A percentile compares a stretch with the other conserved stretches of the same genome.
Conservation (phyloP, 1,140 invertebrate species). For the Melitaea cinxia region DNA sequence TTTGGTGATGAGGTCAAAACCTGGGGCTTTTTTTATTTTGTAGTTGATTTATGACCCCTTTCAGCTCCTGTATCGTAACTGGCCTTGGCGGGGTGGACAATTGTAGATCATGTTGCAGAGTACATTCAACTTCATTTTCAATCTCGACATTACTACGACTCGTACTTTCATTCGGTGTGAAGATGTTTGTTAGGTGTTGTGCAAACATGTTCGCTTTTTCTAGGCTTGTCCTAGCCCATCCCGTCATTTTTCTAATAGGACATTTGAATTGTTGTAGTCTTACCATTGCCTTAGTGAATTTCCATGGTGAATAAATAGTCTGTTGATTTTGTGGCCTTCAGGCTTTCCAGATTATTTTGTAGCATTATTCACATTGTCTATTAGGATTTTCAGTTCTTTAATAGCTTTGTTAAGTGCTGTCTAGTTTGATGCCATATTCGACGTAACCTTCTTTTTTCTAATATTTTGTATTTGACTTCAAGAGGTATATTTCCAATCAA, state of each 20-base stretch:
- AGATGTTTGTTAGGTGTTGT: slow-evolving; percentile 3
- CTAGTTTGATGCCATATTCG: slow-evolving; percentile 34
- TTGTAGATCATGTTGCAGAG: too few relatives aligned
- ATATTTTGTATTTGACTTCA: slow-evolving; percentile 8
- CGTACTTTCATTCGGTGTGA: slow-evolving; percentile 1
- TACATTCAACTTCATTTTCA: too few relatives aligned
- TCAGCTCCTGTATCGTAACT: too few relatives aligned
- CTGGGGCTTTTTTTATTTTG: too few relatives aligned
- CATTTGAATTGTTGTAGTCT: too few relatives aligned
- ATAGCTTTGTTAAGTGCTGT: slow-evolving; percentile 22
- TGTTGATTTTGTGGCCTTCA: too few relatives aligned
- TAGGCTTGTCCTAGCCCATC: neutral
- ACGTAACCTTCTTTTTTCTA: slow-evolving; percentile 30
- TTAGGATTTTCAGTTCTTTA: slow-evolving; percentile 23
- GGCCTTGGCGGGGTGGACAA: too few relatives aligned
- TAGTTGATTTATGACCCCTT: too few relatives aligned
- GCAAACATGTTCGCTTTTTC: slow-evolving; percentile 14
- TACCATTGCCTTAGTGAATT: too few relatives aligned
- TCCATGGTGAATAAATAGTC: too few relatives aligned
- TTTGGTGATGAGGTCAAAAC: too few relatives aligned
- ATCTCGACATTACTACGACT: too few relatives aligned
- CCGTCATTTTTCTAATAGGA: neutral
- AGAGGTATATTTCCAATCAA: neutral
- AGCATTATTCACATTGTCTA: slow-evolving; percentile 24
- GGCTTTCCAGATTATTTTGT: slow-evolving; percentile 21